Conservation (phyloP, 2,113 vertebrate genomes). For the Oceanodroma tethys region DNA sequence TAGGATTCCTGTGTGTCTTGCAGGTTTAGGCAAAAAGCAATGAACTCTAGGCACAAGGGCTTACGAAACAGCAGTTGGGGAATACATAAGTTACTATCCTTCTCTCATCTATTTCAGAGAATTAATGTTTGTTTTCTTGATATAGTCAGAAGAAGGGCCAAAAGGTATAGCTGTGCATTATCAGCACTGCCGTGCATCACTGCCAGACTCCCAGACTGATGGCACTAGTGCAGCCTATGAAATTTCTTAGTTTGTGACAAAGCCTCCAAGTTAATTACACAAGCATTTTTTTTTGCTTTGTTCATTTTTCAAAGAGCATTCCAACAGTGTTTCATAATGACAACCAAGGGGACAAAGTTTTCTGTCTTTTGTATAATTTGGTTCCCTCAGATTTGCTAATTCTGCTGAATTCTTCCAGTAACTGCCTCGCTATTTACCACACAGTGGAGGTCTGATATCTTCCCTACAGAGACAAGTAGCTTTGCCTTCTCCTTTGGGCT, state of each 20-base stretch:
- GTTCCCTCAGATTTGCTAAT: constrained; percentile 56
- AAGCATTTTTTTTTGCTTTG: not conserved
- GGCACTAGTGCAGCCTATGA: not conserved
- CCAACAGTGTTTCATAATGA: not conserved
- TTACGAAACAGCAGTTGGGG: not conserved
- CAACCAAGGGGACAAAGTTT: constrained; percentile 27
- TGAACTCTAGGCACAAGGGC: not conserved
- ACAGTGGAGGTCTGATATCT: constrained; percentile 63
- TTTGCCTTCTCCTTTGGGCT: constrained; percentile 73
- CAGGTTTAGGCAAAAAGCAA: not conserved
- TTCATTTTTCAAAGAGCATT: not conserved
- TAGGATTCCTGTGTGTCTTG: not conserved
- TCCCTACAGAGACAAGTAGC: constrained; percentile 67
- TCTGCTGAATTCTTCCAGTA: constrained; percentile 53
- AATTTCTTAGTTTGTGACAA: not conserved
- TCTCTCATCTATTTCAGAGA: not conserved
- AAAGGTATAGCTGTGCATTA: not conserved
- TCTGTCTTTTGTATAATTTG: not conserved
- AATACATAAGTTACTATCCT: not conserved
- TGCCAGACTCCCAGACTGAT: not conserved
- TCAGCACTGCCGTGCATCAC: not conserved
- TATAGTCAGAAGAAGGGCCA: not conserved
- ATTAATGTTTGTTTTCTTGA: not conserved
- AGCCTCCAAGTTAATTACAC: not conserved
- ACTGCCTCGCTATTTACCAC: constrained; percentile 67